A percentile compares a stretch with the other conserved stretches of the same genome.
phyloP scores from a whole-genome alignment of 2,113 vertebrate species.

The Ctenodactylus gundi region DNA sequence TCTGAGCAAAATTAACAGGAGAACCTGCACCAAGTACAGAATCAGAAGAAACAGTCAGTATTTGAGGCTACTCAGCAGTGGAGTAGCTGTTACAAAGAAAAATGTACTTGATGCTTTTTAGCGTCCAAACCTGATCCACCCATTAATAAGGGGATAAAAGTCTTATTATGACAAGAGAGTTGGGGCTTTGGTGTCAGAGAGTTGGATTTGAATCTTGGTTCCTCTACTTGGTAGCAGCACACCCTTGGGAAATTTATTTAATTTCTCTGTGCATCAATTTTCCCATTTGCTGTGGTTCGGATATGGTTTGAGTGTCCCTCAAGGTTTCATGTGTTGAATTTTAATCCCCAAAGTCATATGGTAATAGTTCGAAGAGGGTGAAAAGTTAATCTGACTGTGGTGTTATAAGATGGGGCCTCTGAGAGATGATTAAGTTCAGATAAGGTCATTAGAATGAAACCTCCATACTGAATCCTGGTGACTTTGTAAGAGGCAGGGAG shows the following conservation, averaged over 20 bases:
- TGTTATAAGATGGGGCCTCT: neutral
- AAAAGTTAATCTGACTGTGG: neutral
- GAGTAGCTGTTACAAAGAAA: neutral
- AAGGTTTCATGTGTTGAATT: neutral
- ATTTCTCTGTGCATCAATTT: slow-evolving; percentile 38
- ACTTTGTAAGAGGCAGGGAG: neutral
- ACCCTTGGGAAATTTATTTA: neutral
- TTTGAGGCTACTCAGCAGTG: neutral
- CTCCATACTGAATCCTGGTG: neutral
- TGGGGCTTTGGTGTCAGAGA: slow-evolving; percentile 3
- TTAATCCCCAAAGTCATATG: neutral
- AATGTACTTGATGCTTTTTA: neutral
- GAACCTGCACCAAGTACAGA: neutral
- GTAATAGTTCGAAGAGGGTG: neutral
- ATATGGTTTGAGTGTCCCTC: neutral
- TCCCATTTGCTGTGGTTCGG: neutral
- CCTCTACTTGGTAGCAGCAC: neutral
- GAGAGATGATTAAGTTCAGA: neutral
- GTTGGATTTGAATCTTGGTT: slow-evolving; percentile 13
- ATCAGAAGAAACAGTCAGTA: neutral
- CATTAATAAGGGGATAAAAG: slow-evolving; percentile 4
- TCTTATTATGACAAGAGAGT: neutral
- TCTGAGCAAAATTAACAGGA: neutral
- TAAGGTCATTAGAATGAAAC: neutral
- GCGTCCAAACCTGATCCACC: slow-evolving; percentile 1